A percentile compares a stretch with the other conserved stretches of the same genome.
phyloP scores from a whole-genome alignment of 2,797 vertebrate genomes.

The Sebastes steindachneri region DNA sequence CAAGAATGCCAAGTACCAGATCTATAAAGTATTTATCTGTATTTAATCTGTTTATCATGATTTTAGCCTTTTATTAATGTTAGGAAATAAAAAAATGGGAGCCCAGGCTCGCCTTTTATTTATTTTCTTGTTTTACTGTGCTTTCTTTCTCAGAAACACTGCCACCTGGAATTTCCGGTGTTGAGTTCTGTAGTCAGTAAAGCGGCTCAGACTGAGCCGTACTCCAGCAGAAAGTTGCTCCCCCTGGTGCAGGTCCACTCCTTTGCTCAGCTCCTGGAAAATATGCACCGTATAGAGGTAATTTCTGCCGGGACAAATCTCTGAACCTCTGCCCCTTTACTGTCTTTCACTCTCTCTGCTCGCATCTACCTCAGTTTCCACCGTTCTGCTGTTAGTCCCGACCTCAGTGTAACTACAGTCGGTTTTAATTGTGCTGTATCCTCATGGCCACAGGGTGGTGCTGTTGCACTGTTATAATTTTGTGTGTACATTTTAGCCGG shows the following conservation, averaged over 20 bases:
- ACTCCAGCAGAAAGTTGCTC: slow-evolving; percentile 67
- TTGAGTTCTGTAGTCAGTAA: slow-evolving; percentile 57
- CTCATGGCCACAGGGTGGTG: slow-evolving; percentile 71
- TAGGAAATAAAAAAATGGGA: neutral
- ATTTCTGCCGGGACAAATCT: neutral
- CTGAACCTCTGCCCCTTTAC: neutral
- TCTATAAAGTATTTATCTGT: neutral
- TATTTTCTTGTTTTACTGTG: neutral
- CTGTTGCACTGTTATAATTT: slow-evolving; percentile 49
- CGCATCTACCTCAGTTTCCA: neutral
- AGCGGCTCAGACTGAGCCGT: slow-evolving; percentile 12
- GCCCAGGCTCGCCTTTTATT: neutral
- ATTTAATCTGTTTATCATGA: neutral
- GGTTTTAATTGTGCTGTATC: slow-evolving; percentile 25
- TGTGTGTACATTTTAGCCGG: accelerated
- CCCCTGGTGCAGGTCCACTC: slow-evolving; percentile 87
- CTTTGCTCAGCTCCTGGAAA: slow-evolving; percentile 89
- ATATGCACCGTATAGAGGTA: slow-evolving; percentile 92
- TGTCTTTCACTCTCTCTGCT: neutral
- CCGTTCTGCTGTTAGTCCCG: neutral
- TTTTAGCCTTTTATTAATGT: neutral
- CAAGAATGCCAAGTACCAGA: too few relatives aligned
- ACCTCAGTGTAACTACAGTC: neutral
- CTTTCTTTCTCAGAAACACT: slow-evolving; percentile 83
- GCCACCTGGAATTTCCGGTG: slow-evolving; percentile 78